Conservation (phyloP, 2,113 vertebrate species). For the Sula dactylatra region DNA sequence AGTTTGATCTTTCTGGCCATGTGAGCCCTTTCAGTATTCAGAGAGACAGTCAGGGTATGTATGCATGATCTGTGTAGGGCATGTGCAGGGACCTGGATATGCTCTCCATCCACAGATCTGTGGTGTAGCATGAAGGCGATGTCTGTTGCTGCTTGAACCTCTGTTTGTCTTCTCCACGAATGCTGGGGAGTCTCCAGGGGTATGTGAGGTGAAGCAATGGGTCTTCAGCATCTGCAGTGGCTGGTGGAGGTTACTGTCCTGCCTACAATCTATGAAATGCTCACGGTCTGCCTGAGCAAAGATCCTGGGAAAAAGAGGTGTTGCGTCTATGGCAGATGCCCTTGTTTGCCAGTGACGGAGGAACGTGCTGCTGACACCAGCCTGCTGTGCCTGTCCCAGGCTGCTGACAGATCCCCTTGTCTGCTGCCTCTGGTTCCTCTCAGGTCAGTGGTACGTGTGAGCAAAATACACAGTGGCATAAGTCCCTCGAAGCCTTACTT, state of each 20-base stretch:
- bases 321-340: not conserved
- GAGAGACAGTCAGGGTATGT: not conserved
- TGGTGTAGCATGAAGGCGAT: rapidly evolving
- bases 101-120: not conserved
- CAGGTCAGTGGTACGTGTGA: not conserved
- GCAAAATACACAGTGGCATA: not conserved
- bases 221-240: not conserved
- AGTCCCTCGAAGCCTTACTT: not conserved
- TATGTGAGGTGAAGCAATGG: not conserved
- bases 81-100: not conserved
- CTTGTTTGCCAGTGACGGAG: not conserved
- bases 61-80: not conserved
- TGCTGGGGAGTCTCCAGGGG: not conserved
- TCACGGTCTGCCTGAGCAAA: not conserved
- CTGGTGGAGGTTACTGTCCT: not conserved
- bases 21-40: not conserved
- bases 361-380: not conserved
- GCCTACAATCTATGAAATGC: not conserved
- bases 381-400: not conserved
- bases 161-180: not conserved
- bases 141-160: not conserved
- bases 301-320: not conserved
- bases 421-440: not conserved
- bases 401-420: not conserved
- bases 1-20: not conserved